Evolutionary conservation across 37 sponge, comb jelly and placozoan genomes (phyloP).

Genomic region (Aplysina aerophoba): DNA sequence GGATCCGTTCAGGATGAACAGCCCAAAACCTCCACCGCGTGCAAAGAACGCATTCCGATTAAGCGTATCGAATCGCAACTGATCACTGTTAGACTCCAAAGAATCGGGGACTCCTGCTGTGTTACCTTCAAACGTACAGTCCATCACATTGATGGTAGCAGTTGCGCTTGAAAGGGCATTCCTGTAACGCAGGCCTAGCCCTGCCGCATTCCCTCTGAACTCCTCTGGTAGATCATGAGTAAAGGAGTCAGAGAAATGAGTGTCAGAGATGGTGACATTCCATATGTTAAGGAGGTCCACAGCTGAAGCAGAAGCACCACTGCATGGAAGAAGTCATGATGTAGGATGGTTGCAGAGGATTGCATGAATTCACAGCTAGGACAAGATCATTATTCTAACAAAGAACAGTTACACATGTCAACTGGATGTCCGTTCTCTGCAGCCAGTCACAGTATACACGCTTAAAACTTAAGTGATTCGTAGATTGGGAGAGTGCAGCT

Average conservation of each 20-base stretch:
- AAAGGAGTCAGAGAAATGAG: constrained; percentile 24
- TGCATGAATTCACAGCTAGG: too few relatives aligned
- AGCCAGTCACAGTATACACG: too few relatives aligned
- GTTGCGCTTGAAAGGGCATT: neutral
- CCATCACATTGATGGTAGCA: neutral
- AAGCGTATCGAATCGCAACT: neutral
- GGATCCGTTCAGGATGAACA: constrained; percentile 30
- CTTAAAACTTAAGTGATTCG: too few relatives aligned
- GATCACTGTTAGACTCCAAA: too few relatives aligned
- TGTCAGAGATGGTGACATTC: constrained; percentile 5
- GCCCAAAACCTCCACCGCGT: constrained; percentile 58
- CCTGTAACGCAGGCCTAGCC: constrained; percentile 42
- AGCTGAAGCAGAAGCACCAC: neutral
- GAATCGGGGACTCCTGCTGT: neutral
- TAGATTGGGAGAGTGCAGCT: too few relatives aligned
- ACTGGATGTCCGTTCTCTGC: too few relatives aligned
- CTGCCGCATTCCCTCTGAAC: constrained; percentile 49
- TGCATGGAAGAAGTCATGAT: neutral
- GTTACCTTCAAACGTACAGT: constrained; percentile 32
- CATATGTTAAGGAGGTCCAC: constrained; percentile 18
- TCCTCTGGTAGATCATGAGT: constrained; percentile 1
- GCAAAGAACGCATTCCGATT: constrained; percentile 12
- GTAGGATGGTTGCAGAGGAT: too few relatives aligned
- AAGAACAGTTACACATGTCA: too few relatives aligned
- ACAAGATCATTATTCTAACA: too few relatives aligned